phyloP scores from a whole-genome alignment of 2,113 vertebrate genomes.

The Monopterus albus region DNA sequence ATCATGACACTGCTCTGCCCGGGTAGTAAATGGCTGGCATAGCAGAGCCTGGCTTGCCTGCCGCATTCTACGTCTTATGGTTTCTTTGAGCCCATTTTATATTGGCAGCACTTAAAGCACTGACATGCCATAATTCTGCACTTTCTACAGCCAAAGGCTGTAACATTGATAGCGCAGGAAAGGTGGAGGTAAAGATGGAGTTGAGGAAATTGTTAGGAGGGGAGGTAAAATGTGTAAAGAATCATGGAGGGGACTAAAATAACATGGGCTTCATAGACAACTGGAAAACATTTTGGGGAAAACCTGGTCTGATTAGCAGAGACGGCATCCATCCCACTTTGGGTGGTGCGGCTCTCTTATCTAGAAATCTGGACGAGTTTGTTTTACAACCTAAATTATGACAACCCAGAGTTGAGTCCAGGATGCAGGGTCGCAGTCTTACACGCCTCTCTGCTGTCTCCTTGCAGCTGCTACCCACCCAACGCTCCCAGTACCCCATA shows the following conservation, averaged over 20 bases:
- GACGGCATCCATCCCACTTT: too few relatives aligned
- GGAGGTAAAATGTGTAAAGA: slow-evolving; percentile 27
- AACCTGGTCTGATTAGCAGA: too few relatives aligned
- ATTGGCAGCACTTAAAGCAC: slow-evolving; percentile 64
- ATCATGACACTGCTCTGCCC: slow-evolving; percentile 42
- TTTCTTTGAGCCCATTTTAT: slow-evolving; percentile 61
- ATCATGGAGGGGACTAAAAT: neutral
- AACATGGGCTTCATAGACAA: too few relatives aligned
- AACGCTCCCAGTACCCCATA: too few relatives aligned
- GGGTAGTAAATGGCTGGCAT: slow-evolving; percentile 60
- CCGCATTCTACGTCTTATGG: slow-evolving; percentile 59
- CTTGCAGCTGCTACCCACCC: too few relatives aligned
- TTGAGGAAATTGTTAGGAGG: neutral
- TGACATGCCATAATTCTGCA: slow-evolving; percentile 65
- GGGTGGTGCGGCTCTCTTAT: too few relatives aligned
- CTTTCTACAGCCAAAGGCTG: slow-evolving; percentile 57
- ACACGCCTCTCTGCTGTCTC: too few relatives aligned
- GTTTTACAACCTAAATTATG: too few relatives aligned
- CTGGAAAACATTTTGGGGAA: too few relatives aligned
- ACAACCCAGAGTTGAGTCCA: too few relatives aligned
- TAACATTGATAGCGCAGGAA: slow-evolving; percentile 21
- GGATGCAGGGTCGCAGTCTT: too few relatives aligned
- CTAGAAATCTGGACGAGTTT: too few relatives aligned
- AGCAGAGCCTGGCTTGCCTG: slow-evolving; percentile 42
- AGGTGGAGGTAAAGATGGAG: slow-evolving; percentile 15